These are phyloP conservation scores for Enhydra lutris DNA, from an alignment of 2,113 vertebrate genomes.

Conservation along the genomic window DNA sequence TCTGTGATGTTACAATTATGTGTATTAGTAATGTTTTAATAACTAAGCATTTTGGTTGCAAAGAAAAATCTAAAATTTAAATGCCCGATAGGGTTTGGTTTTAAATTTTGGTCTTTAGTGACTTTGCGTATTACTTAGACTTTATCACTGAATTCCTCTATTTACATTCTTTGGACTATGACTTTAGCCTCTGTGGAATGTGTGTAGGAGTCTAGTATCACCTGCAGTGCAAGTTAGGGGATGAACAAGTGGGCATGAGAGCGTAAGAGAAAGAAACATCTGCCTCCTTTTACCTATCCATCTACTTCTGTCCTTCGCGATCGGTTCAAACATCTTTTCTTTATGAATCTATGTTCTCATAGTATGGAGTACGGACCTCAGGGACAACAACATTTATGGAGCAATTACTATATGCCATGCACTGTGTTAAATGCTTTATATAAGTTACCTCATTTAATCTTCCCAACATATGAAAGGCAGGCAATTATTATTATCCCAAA, in stretches of 20 bases:
- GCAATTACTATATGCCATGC: not conserved
- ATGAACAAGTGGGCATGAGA: not conserved
- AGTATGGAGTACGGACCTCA: not conserved
- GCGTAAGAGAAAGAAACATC: not conserved
- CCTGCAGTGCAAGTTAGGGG: not conserved
- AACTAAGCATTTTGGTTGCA: not conserved
- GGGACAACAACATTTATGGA: not conserved
- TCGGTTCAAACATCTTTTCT: not conserved
- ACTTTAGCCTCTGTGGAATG: not conserved
- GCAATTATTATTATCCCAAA: not conserved
- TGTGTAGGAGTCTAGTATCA: not conserved
- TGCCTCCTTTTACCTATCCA: not conserved
- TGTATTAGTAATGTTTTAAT: constrained; percentile 9
- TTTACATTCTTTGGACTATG: not conserved
- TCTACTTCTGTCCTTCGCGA: not conserved
- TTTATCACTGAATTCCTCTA: not conserved
- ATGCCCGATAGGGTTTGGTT: not conserved
- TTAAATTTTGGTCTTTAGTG: not conserved
- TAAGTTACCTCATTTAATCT: constrained; percentile 22
- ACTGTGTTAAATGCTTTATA: not conserved
- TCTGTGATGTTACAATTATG: not conserved
- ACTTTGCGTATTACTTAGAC: not conserved
- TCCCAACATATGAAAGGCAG: not conserved
- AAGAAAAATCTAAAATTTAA: constrained; percentile 18
- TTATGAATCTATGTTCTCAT: not conserved